phyloP scores from a whole-genome alignment of 2,113 vertebrate species.

The Hippolais icterina region DNA sequence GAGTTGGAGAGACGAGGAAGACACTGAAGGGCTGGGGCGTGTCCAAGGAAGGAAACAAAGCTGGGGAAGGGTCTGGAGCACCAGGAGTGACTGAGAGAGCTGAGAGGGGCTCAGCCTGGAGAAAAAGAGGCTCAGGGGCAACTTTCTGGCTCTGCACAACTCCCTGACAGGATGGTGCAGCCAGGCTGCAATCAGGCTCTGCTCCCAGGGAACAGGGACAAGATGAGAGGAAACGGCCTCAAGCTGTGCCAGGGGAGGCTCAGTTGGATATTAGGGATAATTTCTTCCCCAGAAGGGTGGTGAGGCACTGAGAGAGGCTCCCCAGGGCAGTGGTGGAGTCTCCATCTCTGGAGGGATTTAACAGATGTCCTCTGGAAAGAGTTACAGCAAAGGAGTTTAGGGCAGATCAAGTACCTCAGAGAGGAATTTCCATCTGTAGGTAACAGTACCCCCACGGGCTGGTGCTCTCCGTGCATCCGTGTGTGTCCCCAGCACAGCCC shows the following conservation, averaged over 20 bases:
- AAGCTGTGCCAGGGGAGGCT: background rate
- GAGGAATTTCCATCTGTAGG: background rate
- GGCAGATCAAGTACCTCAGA: background rate
- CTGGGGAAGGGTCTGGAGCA: background rate
- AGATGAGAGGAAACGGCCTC: accelerated
- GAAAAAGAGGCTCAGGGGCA: background rate
- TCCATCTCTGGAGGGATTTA: background rate
- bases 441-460: background rate
- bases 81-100: background rate
- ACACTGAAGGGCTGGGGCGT: accelerated
- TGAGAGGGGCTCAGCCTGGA: background rate
- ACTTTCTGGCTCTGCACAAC: background rate
- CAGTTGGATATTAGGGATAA: background rate
- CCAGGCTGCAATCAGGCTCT: accelerated
- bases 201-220: background rate
- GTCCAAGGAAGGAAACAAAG: background rate
- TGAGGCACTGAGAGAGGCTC: background rate
- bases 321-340: background rate
- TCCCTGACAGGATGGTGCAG: background rate
- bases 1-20: background rate
- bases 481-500: background rate
- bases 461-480: background rate
- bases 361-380: background rate
- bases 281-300: background rate
- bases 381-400: background rate